Evolutionary conservation across 2,888 invertebrate species (phyloP), one percentile per base, ranked within the genome.

Genomic region (Lasioglossum zephyrum): DNA sequence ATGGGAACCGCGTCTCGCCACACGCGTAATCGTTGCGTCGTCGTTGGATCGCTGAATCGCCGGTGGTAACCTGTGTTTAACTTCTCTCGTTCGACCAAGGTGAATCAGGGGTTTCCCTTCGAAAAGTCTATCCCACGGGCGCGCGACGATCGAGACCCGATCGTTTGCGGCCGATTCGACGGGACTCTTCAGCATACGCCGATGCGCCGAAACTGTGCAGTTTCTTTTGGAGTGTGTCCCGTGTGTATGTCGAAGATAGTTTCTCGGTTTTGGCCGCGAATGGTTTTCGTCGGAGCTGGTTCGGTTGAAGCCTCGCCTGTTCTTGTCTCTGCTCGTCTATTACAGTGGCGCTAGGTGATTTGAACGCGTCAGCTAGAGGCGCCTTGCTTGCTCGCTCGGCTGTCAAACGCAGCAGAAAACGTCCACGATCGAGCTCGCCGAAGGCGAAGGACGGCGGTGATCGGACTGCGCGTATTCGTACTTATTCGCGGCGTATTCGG

Each of bases 51-150:
- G 81, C 63, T 39, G 53, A 76, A 63, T 63, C 63, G 16, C 63
- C 63, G 77, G 49, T 31, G 31, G 73, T 74, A 85, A 88, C 86
- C 88, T 81, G 85, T 88, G 86, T 82, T 90, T 90, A 90, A 83
- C 72, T 41, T 73, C 53, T 73, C 76, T 31, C 49, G 18, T 73
- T 77, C 69, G 36, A 66, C 70, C 70, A 73, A 82, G 69, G 74
- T 63, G 79, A 72, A 77, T 82, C 78, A 78, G 72, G 73, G 81
- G 77, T 75, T 57, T 57, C 57, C 57, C n/a, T 57, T 57, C 57
- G n/a, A 11, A n/a, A 2, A 57, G 53, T 8, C n/a, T 57, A n/a
- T 53, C 22, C 22, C 6, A 22, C 8, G 53, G 53, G 53, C 6
- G 53, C 6, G 53, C 53, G n/a, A 53, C 22, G 53, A n/a, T 53